These are phyloP conservation scores for Polypterus senegalus DNA, from an alignment of 2,113 vertebrate genomes.

Conservation along the genomic window DNA sequence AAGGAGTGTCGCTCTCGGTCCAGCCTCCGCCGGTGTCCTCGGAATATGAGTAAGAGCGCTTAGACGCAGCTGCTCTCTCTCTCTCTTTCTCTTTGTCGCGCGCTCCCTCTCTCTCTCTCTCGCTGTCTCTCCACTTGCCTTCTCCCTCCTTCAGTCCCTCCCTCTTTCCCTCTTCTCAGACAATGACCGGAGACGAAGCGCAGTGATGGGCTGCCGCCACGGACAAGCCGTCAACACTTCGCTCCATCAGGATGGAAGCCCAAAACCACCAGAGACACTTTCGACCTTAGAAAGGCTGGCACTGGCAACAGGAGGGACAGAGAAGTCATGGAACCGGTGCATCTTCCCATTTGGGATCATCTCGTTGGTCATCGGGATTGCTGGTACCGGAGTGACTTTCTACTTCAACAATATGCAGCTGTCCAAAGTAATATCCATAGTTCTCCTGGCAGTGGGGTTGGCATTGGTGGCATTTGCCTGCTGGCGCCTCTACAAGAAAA, in stretches of 20 bases:
- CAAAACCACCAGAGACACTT: constrained; percentile 57
- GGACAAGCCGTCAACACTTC: constrained; percentile 16
- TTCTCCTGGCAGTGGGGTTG: constrained; percentile 56
- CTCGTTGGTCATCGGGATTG: constrained; percentile 69
- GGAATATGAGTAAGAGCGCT: constrained; percentile 41
- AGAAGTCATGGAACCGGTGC: constrained; percentile 83
- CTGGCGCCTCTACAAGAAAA: constrained; percentile 64
- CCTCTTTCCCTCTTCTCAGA: neutral
- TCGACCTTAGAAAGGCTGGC: constrained; percentile 66
- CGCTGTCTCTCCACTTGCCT: constrained; percentile 21
- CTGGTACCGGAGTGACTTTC: constrained; percentile 77
- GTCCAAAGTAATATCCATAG: constrained; percentile 72
- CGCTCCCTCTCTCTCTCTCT: neutral
- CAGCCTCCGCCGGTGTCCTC: constrained; percentile 18
- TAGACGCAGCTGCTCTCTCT: constrained; percentile 27
- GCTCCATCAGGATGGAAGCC: constrained; percentile 26
- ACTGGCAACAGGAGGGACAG: constrained; percentile 71
- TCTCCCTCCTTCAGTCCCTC: neutral
- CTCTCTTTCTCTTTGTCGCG: constrained; percentile 15
- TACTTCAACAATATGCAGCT: constrained; percentile 69
- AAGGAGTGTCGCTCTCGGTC: no score
- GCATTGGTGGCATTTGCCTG: constrained; percentile 65
- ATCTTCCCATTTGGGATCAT: constrained; percentile 82
- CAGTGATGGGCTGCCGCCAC: constrained; percentile 13
- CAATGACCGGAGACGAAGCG: neutral